Conservation (phyloP, 2,113 vertebrate species). For the Albula goreensis region DNA sequence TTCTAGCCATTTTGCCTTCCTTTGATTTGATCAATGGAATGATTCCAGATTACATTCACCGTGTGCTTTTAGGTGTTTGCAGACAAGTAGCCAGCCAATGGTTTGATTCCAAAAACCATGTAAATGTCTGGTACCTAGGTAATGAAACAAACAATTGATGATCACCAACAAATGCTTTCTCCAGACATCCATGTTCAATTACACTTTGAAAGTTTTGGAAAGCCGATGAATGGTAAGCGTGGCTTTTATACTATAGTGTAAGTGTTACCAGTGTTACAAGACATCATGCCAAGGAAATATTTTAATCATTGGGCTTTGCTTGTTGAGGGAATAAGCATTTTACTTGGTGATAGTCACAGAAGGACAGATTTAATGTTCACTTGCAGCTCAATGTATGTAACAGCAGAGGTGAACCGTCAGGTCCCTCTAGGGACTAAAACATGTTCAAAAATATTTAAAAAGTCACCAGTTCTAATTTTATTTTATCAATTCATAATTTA, state of each 20-base stretch:
- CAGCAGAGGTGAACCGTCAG: neutral
- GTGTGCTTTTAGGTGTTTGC: too few relatives aligned
- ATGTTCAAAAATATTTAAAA: too few relatives aligned
- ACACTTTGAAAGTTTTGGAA: slow-evolving; percentile 30
- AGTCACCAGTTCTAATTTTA: too few relatives aligned
- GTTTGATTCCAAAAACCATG: too few relatives aligned
- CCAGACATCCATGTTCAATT: slow-evolving; percentile 24
- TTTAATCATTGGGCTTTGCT: slow-evolving; percentile 32
- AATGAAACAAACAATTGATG: too few relatives aligned
- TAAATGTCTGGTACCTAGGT: too few relatives aligned
- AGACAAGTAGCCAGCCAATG: too few relatives aligned
- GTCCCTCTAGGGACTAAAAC: too few relatives aligned
- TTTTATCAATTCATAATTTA: too few relatives aligned
- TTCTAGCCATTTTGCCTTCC: too few relatives aligned
- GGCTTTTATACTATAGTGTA: slow-evolving; percentile 23
- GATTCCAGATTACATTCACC: too few relatives aligned
- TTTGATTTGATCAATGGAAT: too few relatives aligned
- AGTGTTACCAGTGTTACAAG: slow-evolving; percentile 25
- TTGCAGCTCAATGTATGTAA: slow-evolving; percentile 24
- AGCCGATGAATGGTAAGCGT: slow-evolving; percentile 24
- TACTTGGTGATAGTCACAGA: slow-evolving; percentile 20
- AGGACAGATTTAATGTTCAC: slow-evolving; percentile 30
- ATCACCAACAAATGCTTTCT: neutral
- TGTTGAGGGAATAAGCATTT: slow-evolving; percentile 24
- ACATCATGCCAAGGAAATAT: slow-evolving; percentile 21